These are phyloP conservation scores for Labrus mixtus DNA, from an alignment of 2,113 vertebrate genomes.

Conservation along the genomic window DNA sequence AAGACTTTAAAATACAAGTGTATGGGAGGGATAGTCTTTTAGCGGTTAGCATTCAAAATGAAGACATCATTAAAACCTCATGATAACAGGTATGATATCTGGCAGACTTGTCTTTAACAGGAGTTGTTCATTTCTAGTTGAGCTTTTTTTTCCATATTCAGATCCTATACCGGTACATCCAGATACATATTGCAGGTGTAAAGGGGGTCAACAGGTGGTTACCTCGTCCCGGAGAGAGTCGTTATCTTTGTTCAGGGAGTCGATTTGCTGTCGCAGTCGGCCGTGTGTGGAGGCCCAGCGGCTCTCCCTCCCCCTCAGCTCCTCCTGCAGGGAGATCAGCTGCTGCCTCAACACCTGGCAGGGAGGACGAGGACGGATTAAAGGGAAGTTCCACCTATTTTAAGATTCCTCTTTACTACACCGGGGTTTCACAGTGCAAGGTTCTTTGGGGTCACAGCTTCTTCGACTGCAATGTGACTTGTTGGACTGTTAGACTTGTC, in stretches of 20 bases:
- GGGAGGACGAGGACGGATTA: not conserved
- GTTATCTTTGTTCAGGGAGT: slow-evolving; percentile 89
- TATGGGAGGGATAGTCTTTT: no score
- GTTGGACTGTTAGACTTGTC: no score
- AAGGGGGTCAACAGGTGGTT: not conserved
- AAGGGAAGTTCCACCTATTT: not conserved
- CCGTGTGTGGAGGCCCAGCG: slow-evolving; percentile 90
- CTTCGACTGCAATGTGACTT: no score
- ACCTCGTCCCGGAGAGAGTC: slow-evolving; percentile 87
- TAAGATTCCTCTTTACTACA: not conserved
- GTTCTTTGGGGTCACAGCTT: not conserved
- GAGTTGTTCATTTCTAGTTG: no score
- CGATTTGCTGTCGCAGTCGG: slow-evolving; percentile 90
- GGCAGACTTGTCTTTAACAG: no score
- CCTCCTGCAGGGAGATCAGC: slow-evolving; percentile 90
- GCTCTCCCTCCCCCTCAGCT: slow-evolving; percentile 89
- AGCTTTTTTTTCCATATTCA: not conserved
- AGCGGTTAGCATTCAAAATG: no score
- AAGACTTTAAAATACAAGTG: no score
- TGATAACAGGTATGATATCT: no score
- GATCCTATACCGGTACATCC: no score
- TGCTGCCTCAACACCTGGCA: slow-evolving; percentile 90
- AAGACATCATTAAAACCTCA: no score
- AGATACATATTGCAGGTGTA: not conserved
- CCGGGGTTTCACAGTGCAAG: not conserved